Evolutionary conservation across 2,797 vertebrate genomes (phyloP), one percentile per base, ranked within the genome.

Genomic region (Microctenopoma steveboyesi): DNA sequence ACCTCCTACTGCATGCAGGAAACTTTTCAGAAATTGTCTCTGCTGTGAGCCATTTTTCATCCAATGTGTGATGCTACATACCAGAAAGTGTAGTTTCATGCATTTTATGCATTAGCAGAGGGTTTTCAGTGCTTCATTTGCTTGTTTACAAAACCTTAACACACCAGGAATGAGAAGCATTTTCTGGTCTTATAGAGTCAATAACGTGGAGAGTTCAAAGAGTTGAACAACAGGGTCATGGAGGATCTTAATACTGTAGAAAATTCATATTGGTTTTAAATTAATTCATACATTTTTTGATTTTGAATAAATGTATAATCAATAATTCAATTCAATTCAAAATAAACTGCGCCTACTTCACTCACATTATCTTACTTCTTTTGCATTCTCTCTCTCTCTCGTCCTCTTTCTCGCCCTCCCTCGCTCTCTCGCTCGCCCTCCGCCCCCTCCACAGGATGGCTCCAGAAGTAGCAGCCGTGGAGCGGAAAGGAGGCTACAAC

Each of bases 401-500:
- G 22, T 22, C 22, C 22, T 43, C 18, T 27, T 9, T 2, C 16
- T 11, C 39, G 30, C 46, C 0, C 11, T 22, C 0, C 39, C 30
- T 40, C 45, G 42, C 0, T 47, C 12, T 46, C 47, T 43, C 13
- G 18, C 3, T n/a, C 0, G 27, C 30, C 33, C 45, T 42, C 0
- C 42, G 10, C 40, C 18, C 22, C 7, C 50, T 28, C 43, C 88
- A 56, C 25, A 98, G 97, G 97, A 99, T 99, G 98, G 97, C 97
- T 12, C 97, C 97, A 53, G 97, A 99, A 88, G 97, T 99, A 2
- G 97, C 98, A 48, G 98, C 98, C 4, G 97, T 99, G 30, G 98
- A 99, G 86, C 95, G 97, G 84, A 99, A 99, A 91, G 98, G 98
- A 51, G 98, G 97, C 9, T 99, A 99, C 88, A 99, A 99, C 86